phyloP scores from a whole-genome alignment of 2,113 vertebrate species.

The Cranoglanis bouderius region DNA sequence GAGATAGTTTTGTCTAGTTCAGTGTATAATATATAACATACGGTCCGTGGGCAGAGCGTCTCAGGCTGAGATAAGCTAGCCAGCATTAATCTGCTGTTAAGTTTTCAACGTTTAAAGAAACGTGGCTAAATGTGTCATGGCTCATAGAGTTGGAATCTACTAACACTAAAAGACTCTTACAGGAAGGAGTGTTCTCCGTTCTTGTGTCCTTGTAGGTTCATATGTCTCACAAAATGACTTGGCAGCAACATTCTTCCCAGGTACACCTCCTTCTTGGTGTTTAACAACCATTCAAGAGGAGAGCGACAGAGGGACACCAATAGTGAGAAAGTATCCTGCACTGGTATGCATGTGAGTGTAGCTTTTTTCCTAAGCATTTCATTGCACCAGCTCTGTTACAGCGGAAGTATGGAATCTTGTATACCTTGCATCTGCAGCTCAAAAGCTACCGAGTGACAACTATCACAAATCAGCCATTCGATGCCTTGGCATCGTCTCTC shows the following conservation, averaged over 20 bases:
- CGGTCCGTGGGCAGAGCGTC: background rate
- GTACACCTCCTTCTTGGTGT: background rate
- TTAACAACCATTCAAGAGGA: background rate
- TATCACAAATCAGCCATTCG: background rate
- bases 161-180: background rate
- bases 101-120: background rate
- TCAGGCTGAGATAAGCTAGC: background rate
- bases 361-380: background rate
- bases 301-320: background rate
- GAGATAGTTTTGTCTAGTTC: background rate
- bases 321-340: background rate
- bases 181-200: background rate
- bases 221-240: background rate
- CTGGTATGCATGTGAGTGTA: background rate
- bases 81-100: background rate
- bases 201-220: background rate
- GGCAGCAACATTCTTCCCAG: background rate
- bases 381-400: background rate
- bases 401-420: too few relatives aligned
- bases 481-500: background rate
- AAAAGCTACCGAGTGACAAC: background rate
- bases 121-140: background rate
- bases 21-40: background rate
- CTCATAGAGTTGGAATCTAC: background rate
- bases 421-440: background rate